phyloP scores from a whole-genome alignment of 2,797 vertebrate genomes.

The Erethizon dorsatum region DNA sequence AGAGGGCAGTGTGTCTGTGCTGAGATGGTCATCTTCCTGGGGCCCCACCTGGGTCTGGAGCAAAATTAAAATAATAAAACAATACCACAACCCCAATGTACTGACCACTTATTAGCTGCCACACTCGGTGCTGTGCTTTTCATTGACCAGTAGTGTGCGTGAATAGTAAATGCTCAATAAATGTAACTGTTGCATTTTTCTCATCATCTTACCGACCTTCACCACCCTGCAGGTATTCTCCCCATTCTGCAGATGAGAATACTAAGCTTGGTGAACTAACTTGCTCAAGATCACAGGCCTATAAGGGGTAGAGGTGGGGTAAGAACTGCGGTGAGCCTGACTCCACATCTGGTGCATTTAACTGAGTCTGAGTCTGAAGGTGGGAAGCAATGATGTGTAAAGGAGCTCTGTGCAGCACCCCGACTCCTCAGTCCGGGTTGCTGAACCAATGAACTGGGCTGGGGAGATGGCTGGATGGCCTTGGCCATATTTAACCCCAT shows the following conservation, averaged over 20 bases:
- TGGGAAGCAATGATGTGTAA: accelerated
- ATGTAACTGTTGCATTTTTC: neutral
- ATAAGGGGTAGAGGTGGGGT: neutral
- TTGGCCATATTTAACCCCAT: neutral
- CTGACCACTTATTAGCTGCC: neutral
- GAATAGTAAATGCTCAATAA: conserved; percentile 57
- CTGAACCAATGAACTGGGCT: neutral
- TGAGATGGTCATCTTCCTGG: conserved; percentile 18
- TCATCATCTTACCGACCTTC: neutral
- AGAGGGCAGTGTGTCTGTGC: conserved; percentile 85
- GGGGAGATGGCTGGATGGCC: neutral
- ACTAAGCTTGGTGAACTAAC: neutral
- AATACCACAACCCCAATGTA: neutral
- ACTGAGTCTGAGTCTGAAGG: neutral
- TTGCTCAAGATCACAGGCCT: neutral
- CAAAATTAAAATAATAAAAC: conserved; percentile 55
- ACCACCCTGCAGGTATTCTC: neutral
- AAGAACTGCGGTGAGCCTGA: neutral
- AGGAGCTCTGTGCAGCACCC: neutral
- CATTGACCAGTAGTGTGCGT: neutral
- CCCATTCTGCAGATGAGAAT: conserved; percentile 27
- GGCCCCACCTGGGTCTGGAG: conserved; percentile 66
- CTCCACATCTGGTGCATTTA: neutral
- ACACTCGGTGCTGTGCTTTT: neutral
- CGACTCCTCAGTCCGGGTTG: neutral